Conservation (phyloP, 2,113 vertebrate genomes). For the Odontesthes bonariensis region DNA sequence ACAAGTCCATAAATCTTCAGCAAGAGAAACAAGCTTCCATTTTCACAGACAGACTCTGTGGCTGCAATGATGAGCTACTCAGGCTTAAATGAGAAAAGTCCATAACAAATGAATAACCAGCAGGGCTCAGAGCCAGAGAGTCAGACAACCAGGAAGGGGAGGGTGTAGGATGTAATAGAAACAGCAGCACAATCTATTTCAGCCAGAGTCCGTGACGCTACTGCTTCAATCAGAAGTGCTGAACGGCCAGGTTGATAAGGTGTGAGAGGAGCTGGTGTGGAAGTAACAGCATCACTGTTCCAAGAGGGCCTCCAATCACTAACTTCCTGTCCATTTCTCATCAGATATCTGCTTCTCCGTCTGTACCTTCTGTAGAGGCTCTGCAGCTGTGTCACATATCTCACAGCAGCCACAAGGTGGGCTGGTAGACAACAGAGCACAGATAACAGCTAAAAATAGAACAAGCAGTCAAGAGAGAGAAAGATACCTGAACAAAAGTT, state of each 20-base stretch:
- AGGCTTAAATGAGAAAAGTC: slow-evolving; percentile 70
- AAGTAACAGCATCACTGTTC: slow-evolving; percentile 40
- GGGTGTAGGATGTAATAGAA: slow-evolving; percentile 56
- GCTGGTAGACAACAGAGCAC: background rate
- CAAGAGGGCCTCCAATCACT: slow-evolving; percentile 28
- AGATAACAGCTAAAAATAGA: slow-evolving; percentile 17
- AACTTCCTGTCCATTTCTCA: slow-evolving; percentile 33
- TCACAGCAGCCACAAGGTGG: slow-evolving; percentile 28
- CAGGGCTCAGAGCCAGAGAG: slow-evolving; percentile 39
- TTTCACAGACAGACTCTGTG: slow-evolving; percentile 40
- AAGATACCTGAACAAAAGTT: background rate
- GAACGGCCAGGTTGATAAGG: slow-evolving; percentile 43
- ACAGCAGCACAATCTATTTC: slow-evolving; percentile 62
- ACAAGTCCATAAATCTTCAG: slow-evolving; percentile 73
- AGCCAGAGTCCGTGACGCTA: slow-evolving; percentile 34
- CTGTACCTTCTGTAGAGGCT: slow-evolving; percentile 4
- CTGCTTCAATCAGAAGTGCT: slow-evolving; percentile 50
- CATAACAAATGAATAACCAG: slow-evolving; percentile 75
- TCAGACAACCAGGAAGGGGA: slow-evolving; percentile 28
- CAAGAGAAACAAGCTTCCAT: slow-evolving; percentile 37
- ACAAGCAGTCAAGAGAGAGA: background rate
- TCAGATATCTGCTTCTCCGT: slow-evolving; percentile 20
- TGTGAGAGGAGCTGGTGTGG: slow-evolving; percentile 24
- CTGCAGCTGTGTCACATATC: slow-evolving; percentile 30
- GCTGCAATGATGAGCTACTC: slow-evolving; percentile 70